These are phyloP conservation scores for Bembecia ichneumoniformis DNA, from an alignment of 2,888 invertebrate genomes.

Conservation along the genomic window DNA sequence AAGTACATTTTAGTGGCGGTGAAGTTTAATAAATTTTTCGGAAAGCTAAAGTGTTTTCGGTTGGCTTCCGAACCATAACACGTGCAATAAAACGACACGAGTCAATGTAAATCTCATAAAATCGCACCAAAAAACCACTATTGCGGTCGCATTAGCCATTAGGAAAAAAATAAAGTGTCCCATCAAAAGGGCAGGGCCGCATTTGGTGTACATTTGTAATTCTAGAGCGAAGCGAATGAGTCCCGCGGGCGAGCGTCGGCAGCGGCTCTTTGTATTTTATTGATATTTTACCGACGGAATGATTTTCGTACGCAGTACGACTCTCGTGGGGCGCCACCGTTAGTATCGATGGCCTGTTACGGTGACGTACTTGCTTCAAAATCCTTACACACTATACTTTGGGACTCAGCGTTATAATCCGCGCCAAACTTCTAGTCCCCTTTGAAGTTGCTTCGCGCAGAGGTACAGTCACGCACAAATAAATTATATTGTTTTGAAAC, in stretches of 20 bases:
- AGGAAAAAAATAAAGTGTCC: constrained; percentile 62
- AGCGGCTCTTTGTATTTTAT: constrained; percentile 58
- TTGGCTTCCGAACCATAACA: constrained; percentile 23
- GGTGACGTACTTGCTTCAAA: constrained; percentile 21
- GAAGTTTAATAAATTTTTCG: constrained; percentile 32
- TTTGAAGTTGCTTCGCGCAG: too few species aligned
- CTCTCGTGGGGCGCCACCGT: constrained; percentile 51
- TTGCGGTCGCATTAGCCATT: constrained; percentile 41
- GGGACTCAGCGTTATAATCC: too few species aligned
- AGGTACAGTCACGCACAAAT: too few species aligned
- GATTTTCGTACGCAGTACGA: constrained; percentile 60
- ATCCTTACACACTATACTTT: too few species aligned
- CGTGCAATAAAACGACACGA: constrained; percentile 53
- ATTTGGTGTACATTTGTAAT: constrained; percentile 51
- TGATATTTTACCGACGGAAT: constrained; percentile 69
- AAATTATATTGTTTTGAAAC: too few species aligned
- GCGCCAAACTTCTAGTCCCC: too few species aligned
- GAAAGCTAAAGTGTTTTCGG: constrained; percentile 27
- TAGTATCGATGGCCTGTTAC: constrained; percentile 48
- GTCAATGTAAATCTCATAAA: constrained; percentile 55
- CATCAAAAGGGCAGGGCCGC: constrained; percentile 51
- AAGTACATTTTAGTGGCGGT: too few species aligned
- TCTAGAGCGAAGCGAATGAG: constrained; percentile 42
- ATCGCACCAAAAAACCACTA: constrained; percentile 24
- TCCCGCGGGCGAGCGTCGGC: constrained; percentile 31